Base-by-base conservation (phyloP, 1,140 invertebrate species). In the Diprion similis region DNA sequence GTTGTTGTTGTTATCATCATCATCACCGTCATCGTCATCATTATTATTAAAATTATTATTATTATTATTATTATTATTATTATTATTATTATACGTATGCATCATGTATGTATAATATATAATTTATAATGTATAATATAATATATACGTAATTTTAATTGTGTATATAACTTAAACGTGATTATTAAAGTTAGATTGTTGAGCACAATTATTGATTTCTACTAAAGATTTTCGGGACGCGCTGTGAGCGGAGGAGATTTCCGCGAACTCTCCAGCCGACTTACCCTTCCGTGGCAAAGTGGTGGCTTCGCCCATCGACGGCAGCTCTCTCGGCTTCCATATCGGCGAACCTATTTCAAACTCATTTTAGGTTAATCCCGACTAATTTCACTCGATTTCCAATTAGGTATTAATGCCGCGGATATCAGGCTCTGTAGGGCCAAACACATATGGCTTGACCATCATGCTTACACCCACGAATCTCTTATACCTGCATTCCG, bases 161-260 rank as follows among this genome's bases (percentile, higher is more conserved):
- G 24, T 37, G 24, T 37, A 37, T 37, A 59, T 68, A 68, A 85
- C 77, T 88, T 88, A 88, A 83, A 87, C 78, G 73, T 88, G 86
- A 83, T 87, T 87, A 84, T 87, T 87, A 85, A 87, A 87, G 78
- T 85, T 87, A 83, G 85, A 84, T 86, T 86, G 85, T 84, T 88
- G 87, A 83, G 82, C 86, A 85, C 82, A 85, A 80, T 86, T 84
- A 80, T 87, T 88, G 83, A 88, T 88, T 84, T 88, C 87, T 82
- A 86, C 84, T 74, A 88, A 83, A 80, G 86, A 88, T 79, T 88
- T 88, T 81, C 87, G 82, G 74, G 86, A 87, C 77, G 86, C 84
- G 83, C 86, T 88, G 77, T 88, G 86, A 76, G 82, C 82, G 74
- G 86, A 85, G 78, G 80, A 87, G 80, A 86, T 86, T 68, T 88